A percentile compares a stretch with the other conserved stretches of the same genome.
Evolutionary conservation across 2,113 vertebrate species (phyloP).

Genomic region (Seriola dumerili): DNA sequence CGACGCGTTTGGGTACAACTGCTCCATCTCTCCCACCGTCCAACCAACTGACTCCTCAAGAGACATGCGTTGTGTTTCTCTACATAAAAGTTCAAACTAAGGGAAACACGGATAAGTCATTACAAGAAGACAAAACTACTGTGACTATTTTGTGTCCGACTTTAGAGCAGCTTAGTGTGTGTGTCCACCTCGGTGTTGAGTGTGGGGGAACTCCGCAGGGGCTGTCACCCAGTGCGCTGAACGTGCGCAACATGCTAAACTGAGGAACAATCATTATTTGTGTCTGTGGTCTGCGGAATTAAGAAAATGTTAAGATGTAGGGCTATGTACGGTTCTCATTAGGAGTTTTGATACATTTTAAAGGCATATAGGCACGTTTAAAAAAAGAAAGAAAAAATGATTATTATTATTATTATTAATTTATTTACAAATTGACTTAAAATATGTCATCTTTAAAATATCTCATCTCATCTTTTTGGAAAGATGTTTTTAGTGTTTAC

Average conservation of each 20-base stretch:
- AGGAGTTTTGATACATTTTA: too few relatives aligned
- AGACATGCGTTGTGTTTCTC: constrained; percentile 35
- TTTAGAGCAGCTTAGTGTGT: not conserved
- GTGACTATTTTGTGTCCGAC: not conserved
- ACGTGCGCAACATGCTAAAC: not conserved
- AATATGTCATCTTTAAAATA: too few relatives aligned
- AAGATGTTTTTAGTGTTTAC: too few relatives aligned
- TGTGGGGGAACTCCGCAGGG: not conserved
- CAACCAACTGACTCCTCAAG: constrained; percentile 77
- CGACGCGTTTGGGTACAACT: constrained; percentile 75
- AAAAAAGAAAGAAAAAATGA: too few relatives aligned
- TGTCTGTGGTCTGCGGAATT: not conserved
- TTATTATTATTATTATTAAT: too few relatives aligned
- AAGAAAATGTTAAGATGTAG: not conserved
- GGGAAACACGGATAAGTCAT: not conserved
- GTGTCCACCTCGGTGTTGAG: not conserved
- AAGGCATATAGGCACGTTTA: too few relatives aligned
- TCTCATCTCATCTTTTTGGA: too few relatives aligned
- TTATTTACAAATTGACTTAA: too few relatives aligned
- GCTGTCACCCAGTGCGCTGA: not conserved
- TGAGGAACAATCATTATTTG: constrained; percentile 6
- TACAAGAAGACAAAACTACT: not conserved
- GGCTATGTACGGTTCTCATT: too few relatives aligned
- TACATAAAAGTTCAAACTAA: not conserved
- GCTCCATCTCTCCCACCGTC: constrained; percentile 65